phyloP scores from a whole-genome alignment of 2,113 vertebrate species.

The Neopipo cinnamomea region DNA sequence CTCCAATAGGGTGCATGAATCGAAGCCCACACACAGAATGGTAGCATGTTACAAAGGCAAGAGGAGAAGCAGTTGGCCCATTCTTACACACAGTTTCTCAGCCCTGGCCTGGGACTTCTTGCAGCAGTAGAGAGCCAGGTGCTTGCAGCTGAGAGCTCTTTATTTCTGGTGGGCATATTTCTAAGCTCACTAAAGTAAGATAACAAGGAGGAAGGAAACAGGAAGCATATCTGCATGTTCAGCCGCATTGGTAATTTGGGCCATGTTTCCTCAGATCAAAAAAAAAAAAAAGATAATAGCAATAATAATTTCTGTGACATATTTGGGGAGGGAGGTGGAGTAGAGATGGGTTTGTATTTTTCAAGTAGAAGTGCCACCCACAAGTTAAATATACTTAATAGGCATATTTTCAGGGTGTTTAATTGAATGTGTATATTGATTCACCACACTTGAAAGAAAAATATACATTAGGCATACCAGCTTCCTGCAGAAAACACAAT shows the following conservation, averaged over 20 bases:
- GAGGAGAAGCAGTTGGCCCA: neutral
- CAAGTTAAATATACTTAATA: neutral
- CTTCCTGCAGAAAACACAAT: neutral
- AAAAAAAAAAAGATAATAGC: neutral
- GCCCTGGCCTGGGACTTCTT: neutral
- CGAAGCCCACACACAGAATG: slow-evolving; percentile 49
- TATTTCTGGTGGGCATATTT: slow-evolving; percentile 16
- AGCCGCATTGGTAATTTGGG: slow-evolving; percentile 9
- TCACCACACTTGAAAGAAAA: neutral
- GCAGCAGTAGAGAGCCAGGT: slow-evolving; percentile 5
- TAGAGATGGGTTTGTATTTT: neutral
- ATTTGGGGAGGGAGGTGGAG: neutral
- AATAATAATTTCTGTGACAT: neutral
- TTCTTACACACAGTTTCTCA: neutral
- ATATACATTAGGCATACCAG: neutral
- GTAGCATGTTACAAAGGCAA: neutral
- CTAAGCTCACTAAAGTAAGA: neutral
- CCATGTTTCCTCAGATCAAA: neutral
- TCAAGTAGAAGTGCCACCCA: neutral
- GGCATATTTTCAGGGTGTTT: neutral
- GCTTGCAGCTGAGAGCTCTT: slow-evolving; percentile 6
- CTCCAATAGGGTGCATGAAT: slow-evolving; percentile 24
- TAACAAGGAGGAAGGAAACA: slow-evolving; percentile 19
- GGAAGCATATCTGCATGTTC: slow-evolving; percentile 3
- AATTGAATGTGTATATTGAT: neutral